Conservation (phyloP, 2,113 vertebrate genomes). For the Oryzias celebensis region DNA sequence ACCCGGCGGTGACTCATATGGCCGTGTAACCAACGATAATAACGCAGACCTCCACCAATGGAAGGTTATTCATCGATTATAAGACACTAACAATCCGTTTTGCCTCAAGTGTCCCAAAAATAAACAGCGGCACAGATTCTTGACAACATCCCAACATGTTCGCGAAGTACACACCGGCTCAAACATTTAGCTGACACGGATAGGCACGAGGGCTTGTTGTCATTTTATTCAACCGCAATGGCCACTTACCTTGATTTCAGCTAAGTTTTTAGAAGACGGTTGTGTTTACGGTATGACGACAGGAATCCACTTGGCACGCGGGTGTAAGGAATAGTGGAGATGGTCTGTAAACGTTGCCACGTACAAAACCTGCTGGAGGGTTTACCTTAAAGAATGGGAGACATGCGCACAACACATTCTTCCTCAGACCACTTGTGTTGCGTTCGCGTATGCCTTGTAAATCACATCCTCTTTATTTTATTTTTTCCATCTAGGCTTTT, state of each 20-base stretch:
- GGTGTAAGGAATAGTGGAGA: conserved; percentile 27
- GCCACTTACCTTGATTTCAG: conserved; percentile 41
- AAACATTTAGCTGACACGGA: not conserved
- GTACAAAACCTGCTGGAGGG: conserved; percentile 59
- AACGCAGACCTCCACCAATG: not conserved
- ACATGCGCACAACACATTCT: conserved; percentile 50
- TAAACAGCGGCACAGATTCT: conserved; percentile 2
- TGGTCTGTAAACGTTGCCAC: conserved; percentile 66
- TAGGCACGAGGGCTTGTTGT: not conserved
- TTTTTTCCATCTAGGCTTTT: too few relatives aligned
- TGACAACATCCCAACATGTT: conserved; percentile 52
- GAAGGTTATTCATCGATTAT: not conserved
- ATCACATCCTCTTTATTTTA: not conserved
- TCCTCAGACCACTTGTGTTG: not conserved
- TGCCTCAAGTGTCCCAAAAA: not conserved
- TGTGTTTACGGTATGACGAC: not conserved
- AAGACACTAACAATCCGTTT: too few relatives aligned
- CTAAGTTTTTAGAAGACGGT: not conserved
- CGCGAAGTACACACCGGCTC: not conserved
- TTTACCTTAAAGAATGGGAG: conserved; percentile 21
- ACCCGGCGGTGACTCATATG: not conserved
- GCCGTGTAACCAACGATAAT: not conserved
- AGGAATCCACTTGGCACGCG: conserved; percentile 2
- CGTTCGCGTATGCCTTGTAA: conserved; percentile 1
- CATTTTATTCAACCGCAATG: too few relatives aligned